Percentiles rank a stretch among this genome's conserved stretches.
These are phyloP conservation scores for Centropyge bicolor DNA, from an alignment of 2,797 vertebrate species.

Conservation along the genomic window DNA sequence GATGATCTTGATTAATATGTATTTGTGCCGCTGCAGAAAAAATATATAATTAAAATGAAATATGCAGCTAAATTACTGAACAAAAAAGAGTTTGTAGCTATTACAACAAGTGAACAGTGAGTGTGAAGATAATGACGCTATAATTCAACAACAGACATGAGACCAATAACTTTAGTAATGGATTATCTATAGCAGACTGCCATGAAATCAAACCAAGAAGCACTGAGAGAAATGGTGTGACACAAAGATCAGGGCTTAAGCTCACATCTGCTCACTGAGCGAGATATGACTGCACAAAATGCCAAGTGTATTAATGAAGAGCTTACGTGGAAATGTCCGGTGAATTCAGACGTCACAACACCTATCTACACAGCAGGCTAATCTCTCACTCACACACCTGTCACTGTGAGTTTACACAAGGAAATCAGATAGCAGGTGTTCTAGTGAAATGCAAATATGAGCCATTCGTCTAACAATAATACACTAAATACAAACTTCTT, in stretches of 20 bases:
- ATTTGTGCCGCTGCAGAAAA: background rate
- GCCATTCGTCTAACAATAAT: background rate
- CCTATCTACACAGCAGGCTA: background rate
- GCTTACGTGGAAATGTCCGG: background rate
- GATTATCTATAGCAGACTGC: constrained; percentile 17
- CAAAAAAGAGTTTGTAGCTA: background rate
- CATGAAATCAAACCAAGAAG: constrained; percentile 25
- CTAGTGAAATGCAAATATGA: constrained; percentile 32
- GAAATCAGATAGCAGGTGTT: background rate
- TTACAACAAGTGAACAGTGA: constrained; percentile 20
- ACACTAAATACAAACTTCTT: background rate
- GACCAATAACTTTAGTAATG: constrained; percentile 2
- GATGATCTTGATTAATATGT: background rate
- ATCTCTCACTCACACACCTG: constrained; percentile 14
- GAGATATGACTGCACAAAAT: constrained; percentile 17
- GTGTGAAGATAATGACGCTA: background rate
- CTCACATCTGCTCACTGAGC: constrained; percentile 19
- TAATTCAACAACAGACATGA: constrained; percentile 34
- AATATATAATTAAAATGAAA: background rate
- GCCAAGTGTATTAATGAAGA: constrained; percentile 24
- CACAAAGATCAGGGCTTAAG: background rate
- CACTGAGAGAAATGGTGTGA: background rate
- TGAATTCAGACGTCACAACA: constrained; percentile 17
- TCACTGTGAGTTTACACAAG: constrained; percentile 5
- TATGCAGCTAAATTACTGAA: background rate